Evolutionary conservation across 1,140 invertebrate genomes (phyloP).

Genomic region (Colletes latitarsis): DNA sequence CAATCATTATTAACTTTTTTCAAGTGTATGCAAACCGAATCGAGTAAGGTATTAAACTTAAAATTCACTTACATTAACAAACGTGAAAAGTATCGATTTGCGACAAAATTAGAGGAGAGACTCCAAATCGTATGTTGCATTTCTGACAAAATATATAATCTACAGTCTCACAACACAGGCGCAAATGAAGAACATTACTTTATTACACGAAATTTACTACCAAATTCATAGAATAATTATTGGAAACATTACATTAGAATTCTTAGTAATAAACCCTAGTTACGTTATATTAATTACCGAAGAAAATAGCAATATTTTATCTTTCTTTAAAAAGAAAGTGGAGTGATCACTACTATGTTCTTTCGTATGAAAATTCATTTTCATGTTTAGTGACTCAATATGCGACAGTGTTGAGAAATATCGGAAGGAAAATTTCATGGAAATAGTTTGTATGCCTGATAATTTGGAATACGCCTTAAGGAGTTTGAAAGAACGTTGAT

Average conservation of each 20-base stretch:
- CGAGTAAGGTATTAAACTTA: not conserved
- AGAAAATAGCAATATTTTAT: not conserved
- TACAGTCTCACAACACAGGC: constrained; percentile 1
- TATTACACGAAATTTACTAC: not conserved
- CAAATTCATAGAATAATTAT: constrained; percentile 4
- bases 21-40: not conserved
- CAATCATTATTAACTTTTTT: not conserved
- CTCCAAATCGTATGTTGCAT: constrained; percentile 75
- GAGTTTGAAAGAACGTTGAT: too few relatives aligned
- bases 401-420: too few relatives aligned
- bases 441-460: too few relatives aligned
- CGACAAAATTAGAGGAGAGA: constrained; percentile 78
- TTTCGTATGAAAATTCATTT: too few relatives aligned
- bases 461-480: too few relatives aligned
- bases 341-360: too few relatives aligned
- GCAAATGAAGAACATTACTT: not conserved
- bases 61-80: constrained; percentile 75
- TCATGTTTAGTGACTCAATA: too few relatives aligned
- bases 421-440: too few relatives aligned
- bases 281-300: not conserved
- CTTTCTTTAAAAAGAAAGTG: too few relatives aligned
- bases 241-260: not conserved
- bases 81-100: constrained; percentile 79
- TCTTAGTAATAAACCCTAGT: constrained; percentile 10
- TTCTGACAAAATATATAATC: constrained; percentile 27